A percentile compares a stretch with the other conserved stretches of the same genome.
These are phyloP conservation scores for Germaria angustata DNA, from an alignment of 2,888 invertebrate species.

Conservation along the genomic window DNA sequence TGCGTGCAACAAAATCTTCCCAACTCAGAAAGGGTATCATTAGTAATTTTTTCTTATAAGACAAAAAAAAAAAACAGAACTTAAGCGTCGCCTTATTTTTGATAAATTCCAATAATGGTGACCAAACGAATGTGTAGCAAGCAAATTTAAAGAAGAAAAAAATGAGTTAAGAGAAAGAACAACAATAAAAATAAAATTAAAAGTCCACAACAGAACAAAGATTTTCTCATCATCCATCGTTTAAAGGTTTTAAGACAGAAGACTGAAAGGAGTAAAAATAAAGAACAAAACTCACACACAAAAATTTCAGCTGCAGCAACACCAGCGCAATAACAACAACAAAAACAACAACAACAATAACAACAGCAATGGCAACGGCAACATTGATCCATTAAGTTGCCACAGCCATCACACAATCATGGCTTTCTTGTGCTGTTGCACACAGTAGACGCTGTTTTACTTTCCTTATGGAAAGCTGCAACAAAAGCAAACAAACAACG, in stretches of 20 bases:
- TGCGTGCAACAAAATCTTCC: constrained; percentile 47
- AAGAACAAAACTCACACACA: too few species aligned
- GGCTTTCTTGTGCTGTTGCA: constrained; percentile 24
- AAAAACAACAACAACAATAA: not conserved
- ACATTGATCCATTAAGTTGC: constrained; percentile 45
- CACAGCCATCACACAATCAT: constrained; percentile 43
- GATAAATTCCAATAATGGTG: constrained; percentile 61
- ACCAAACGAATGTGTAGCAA: constrained; percentile 42
- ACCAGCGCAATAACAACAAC: constrained; percentile 17
- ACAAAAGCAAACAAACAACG: constrained; percentile 21
- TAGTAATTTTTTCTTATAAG: constrained; percentile 53
- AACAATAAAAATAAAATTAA: constrained; percentile 29
- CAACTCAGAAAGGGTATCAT: constrained; percentile 63
- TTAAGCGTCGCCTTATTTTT: constrained; percentile 61
- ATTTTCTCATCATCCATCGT: constrained; percentile 58
- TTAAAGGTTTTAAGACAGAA: constrained; percentile 29
- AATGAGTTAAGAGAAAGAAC: constrained; percentile 15
- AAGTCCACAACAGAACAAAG: constrained; percentile 29
- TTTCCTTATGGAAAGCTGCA: constrained; percentile 45
- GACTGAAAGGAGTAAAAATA: not conserved
- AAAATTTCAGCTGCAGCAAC: constrained; percentile 51
- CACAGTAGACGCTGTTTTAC: constrained; percentile 6
- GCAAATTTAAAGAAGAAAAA: constrained; percentile 39
- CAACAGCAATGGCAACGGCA: constrained; percentile 13
- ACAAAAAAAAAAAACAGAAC: constrained; percentile 15